A percentile compares a stretch with the other conserved stretches of the same genome.
phyloP scores from a whole-genome alignment of 1,140 invertebrate species.

The Protaetia brevitarsis region DNA sequence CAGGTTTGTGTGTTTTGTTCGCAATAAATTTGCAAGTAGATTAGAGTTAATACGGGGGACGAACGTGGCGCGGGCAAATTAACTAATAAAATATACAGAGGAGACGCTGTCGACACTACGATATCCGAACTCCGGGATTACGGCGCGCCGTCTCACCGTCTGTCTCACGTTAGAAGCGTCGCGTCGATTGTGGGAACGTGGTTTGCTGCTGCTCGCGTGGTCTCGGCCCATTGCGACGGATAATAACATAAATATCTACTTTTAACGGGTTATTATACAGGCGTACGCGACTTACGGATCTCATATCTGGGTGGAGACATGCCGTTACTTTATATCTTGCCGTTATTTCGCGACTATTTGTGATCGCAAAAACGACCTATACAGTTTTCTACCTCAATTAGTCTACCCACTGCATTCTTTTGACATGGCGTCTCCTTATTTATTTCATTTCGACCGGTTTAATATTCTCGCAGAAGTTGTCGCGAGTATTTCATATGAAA shows the following conservation, averaged over 20 bases:
- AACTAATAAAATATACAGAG: slow-evolving; percentile 38
- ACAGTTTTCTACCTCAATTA: too few relatives aligned
- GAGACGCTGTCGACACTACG: slow-evolving; percentile 30
- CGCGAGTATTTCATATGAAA: too few relatives aligned
- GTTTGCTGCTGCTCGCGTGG: slow-evolving; percentile 9
- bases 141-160: neutral
- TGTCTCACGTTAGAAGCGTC: neutral
- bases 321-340: too few relatives aligned
- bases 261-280: slow-evolving; percentile 14
- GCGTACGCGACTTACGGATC: neutral
- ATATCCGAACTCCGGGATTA: neutral
- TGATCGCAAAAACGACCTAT: too few relatives aligned
- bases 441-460: too few relatives aligned
- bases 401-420: too few relatives aligned
- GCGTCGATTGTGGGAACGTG: too few relatives aligned
- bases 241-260: slow-evolving; percentile 22
- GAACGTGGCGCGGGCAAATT: slow-evolving; percentile 36
- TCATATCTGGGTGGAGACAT: slow-evolving; percentile 17
- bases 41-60: slow-evolving; percentile 34
- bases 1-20: slow-evolving; percentile 16
- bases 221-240: slow-evolving; percentile 2
- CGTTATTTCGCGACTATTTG: too few relatives aligned
- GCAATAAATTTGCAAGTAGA: slow-evolving; percentile 38
- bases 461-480: too few relatives aligned
- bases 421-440: too few relatives aligned